These are phyloP conservation scores for Quadroppia sp. DNA, from an alignment of 2,888 invertebrate genomes.

Conservation along the genomic window DNA sequence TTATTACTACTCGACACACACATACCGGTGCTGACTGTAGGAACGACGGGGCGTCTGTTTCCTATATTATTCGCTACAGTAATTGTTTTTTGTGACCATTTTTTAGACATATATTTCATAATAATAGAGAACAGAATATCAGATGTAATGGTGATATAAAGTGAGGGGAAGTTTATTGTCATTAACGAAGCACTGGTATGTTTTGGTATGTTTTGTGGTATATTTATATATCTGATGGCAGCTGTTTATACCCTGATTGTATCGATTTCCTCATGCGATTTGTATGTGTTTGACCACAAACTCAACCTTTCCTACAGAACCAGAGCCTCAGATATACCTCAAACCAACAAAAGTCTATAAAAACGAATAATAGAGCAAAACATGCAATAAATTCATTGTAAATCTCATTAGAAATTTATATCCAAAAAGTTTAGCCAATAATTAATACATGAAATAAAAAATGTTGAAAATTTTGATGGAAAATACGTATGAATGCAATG, in stretches of 20 bases:
- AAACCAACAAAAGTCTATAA: not conserved
- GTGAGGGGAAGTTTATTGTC: slow-evolving; percentile 37
- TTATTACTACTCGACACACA: not conserved
- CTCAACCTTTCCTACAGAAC: slow-evolving; percentile 1
- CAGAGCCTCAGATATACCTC: not conserved
- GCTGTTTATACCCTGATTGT: slow-evolving; percentile 34
- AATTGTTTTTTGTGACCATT: slow-evolving; percentile 23
- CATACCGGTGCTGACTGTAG: not conserved
- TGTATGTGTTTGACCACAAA: slow-evolving; percentile 33
- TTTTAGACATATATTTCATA: slow-evolving; percentile 11
- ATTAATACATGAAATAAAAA: too few species aligned
- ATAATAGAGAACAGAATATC: not conserved
- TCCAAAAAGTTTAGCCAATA: too few species aligned
- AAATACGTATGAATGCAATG: too few species aligned
- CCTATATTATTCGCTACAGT: slow-evolving; percentile 27
- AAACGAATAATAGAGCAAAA: not conserved
- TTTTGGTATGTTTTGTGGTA: too few species aligned
- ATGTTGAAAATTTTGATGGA: too few species aligned
- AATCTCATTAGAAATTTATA: not conserved
- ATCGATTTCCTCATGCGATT: slow-evolving; percentile 25
- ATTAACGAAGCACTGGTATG: not conserved
- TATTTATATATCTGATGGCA: not conserved
- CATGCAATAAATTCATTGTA: slow-evolving; percentile 5
- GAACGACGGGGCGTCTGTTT: slow-evolving; percentile 35
- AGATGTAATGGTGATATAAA: not conserved